Base-by-base conservation (phyloP, 2,888 invertebrate genomes). In the Synergus itoensis region DNA sequence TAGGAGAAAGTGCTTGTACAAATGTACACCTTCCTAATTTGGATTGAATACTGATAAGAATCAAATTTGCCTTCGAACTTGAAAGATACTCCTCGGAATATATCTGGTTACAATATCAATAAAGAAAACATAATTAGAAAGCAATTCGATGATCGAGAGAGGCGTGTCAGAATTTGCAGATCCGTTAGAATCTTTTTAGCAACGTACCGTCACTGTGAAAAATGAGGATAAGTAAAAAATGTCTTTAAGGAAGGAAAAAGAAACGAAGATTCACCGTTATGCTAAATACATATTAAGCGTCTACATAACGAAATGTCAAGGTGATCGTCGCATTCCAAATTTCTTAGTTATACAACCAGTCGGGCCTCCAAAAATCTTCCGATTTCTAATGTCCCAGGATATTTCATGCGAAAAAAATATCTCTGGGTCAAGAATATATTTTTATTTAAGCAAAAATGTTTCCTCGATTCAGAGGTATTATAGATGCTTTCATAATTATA, bases 151-250 rank as follows among this genome's bases (percentile, higher is more conserved):
- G 43, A 21, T 69, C 21, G 9, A 14, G 79, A 14, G 79, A 45
- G 79, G 57, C 53, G 75, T 75, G 75, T 16, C 75, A n/a, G 57
- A 57, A 28, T 57, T 53, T 57, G 75, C 36, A 77, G 75, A 79
- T 69, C 64, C 80, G 79, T 78, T 80, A 80, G 80, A 81, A 78
- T 79, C 62, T 69, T 69, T 69, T 69, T 69, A 28, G 14, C 16
- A 45, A 14, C 21, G 43, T 14, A 45, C 45, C 67, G 21, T 67
- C 67, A 14, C 21, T 67, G 14, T 43, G 67, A 21, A 43, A 67
- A 65, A 11, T 12, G 18, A 65, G 43, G 18, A 43, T 40, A 12
- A 18, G 65, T 18, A 12, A 65, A 43, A 45, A 45, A 16, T 21
- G 7, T 43, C 18, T 67, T 43, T 3, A 41, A 12, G 36, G n/a